phyloP scores from a whole-genome alignment of 2,797 vertebrate genomes.

The Chaetophractus vellerosus region DNA sequence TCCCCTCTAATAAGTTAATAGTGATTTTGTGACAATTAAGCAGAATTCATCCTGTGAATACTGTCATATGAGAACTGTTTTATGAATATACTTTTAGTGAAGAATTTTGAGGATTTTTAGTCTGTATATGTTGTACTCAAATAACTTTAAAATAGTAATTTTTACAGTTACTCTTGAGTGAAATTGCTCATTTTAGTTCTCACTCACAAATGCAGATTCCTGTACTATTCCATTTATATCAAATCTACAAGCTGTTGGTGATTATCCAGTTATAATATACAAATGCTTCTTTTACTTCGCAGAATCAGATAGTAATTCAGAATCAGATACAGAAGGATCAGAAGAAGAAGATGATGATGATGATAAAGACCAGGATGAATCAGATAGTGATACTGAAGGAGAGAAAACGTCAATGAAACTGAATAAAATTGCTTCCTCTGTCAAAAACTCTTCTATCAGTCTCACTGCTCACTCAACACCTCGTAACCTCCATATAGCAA shows the following conservation, averaged over 20 bases:
- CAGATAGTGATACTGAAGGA: conserved; percentile 93
- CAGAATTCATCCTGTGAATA: conserved; percentile 44
- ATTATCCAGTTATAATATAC: conserved; percentile 82
- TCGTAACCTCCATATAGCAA: conserved; percentile 93
- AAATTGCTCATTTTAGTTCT: conserved; percentile 64
- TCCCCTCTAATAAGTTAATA: conserved; percentile 46
- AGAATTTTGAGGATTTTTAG: conserved; percentile 61
- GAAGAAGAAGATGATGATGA: conserved; percentile 94
- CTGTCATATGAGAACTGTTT: conserved; percentile 62
- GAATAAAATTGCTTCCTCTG: conserved; percentile 90
- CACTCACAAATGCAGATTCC: conserved; percentile 66
- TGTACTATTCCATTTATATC: conserved; percentile 73
- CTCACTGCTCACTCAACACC: conserved; percentile 91
- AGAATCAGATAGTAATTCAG: conserved; percentile 97
- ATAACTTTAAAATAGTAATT: conserved; percentile 59
- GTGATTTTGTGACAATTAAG: conserved; percentile 61
- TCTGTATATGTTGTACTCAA: conserved; percentile 51
- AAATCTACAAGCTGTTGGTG: conserved; percentile 70
- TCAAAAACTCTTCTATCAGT: conserved; percentile 92
- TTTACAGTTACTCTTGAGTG: conserved; percentile 69
- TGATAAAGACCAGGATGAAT: conserved; percentile 93
- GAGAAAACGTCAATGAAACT: conserved; percentile 91
- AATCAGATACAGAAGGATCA: conserved; percentile 95
- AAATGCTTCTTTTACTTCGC: conserved; percentile 86
- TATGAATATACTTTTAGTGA: conserved; percentile 63